phyloP scores from a whole-genome alignment of 1,140 invertebrate genomes.

The Heliconius hermathena region DNA sequence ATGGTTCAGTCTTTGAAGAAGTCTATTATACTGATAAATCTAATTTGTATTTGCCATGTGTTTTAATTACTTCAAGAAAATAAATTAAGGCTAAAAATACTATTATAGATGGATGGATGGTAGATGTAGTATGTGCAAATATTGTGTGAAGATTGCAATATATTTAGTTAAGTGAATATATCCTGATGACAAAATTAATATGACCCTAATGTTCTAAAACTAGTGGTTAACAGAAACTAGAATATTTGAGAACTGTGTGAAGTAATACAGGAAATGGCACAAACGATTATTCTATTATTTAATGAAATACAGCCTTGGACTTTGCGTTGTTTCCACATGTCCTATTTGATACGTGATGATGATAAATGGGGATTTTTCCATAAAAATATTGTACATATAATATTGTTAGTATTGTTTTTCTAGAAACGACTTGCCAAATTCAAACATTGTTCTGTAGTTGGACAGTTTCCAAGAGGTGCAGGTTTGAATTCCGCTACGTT shows the following conservation, averaged over 20 bases:
- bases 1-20: no score
- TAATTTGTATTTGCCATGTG: not conserved
- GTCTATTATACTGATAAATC: not conserved
- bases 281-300: constrained; percentile 9
- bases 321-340: constrained; percentile 3
- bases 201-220: constrained; percentile 36
- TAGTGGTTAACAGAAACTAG: constrained; percentile 8
- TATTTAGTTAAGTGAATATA: constrained; percentile 27
- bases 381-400: not conserved
- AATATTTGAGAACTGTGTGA: constrained; percentile 34
- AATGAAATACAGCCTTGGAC: constrained; percentile 20
- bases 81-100: not conserved
- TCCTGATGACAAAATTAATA: constrained; percentile 34
- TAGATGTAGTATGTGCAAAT: not conserved
- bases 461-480: no score
- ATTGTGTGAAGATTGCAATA: not conserved
- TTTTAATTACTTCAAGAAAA: not conserved
- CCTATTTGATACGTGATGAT: not conserved
- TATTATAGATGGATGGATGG: not conserved
- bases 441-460: no score
- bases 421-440: not conserved
- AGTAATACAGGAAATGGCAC: constrained; percentile 27
- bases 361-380: not conserved
- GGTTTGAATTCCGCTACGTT: no score
- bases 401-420: not conserved